Conservation (phyloP, 2,888 invertebrate species). For the Baronia brevicornis region DNA sequence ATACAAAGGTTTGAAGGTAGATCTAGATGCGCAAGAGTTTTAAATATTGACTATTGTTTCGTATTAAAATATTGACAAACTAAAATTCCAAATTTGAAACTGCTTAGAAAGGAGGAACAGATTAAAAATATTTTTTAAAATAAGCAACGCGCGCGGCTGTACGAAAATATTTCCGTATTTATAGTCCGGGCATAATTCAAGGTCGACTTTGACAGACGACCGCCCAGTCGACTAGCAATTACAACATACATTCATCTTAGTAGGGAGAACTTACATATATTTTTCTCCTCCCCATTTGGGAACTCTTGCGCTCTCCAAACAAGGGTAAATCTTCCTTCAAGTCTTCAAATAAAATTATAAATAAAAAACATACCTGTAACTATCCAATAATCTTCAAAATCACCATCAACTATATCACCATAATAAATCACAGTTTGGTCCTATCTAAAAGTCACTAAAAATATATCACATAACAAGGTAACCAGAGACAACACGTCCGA, state of each 20-base stretch:
- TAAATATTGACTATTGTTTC: no score
- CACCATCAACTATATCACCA: conserved; percentile 71
- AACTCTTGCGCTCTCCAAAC: conserved; percentile 21
- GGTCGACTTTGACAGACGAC: conserved; percentile 62
- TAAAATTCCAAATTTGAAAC: conserved; percentile 31
- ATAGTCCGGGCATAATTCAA: conserved; percentile 62
- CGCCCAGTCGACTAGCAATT: conserved; percentile 41
- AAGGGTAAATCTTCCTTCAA: conserved; percentile 34
- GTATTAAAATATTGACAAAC: conserved; percentile 9
- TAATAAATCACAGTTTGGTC: conserved; percentile 73
- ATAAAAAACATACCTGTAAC: conserved; percentile 53
- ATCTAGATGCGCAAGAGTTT: no score
- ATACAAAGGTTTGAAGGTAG: no score
- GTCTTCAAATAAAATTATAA: conserved; percentile 32
- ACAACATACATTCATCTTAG: conserved; percentile 41
- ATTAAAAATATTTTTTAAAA: conserved; percentile 14
- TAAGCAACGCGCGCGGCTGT: conserved; percentile 27
- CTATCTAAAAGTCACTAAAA: conserved; percentile 69
- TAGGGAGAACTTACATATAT: conserved; percentile 56
- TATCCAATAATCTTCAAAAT: conserved; percentile 57
- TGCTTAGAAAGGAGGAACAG: conserved; percentile 4
- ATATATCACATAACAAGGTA: conserved; percentile 72
- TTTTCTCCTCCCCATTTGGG: conserved; percentile 32
- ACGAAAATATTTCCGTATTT: conserved; percentile 71
- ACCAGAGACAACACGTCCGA: conserved; percentile 73